A percentile compares a stretch with the other conserved stretches of the same genome.
phyloP scores from a whole-genome alignment of 2,888 invertebrate species.

The Cerceris rybyensis region DNA sequence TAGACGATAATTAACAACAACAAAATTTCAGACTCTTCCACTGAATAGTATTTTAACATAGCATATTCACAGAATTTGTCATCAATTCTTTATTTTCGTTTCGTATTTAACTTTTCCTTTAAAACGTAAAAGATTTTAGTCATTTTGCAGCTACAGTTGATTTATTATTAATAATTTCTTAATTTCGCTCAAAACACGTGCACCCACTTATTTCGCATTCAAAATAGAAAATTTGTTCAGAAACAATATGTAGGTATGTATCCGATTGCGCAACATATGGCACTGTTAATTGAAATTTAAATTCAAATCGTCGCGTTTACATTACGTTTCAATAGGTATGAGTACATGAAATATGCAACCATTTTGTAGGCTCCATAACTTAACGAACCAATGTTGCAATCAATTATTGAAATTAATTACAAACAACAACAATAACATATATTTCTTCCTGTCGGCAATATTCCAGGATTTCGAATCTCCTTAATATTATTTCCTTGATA shows the following conservation, averaged over 20 bases:
- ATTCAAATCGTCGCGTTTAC: constrained; percentile 24
- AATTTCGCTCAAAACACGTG: not conserved
- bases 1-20: not conserved
- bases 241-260: constrained; percentile 12
- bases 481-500: not conserved
- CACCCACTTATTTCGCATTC: constrained; percentile 19
- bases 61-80: too few species aligned
- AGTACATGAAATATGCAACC: constrained; percentile 37
- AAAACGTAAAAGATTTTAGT: not conserved
- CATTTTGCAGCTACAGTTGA: not conserved
- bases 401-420: constrained; percentile 45
- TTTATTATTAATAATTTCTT: not conserved
- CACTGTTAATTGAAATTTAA: constrained; percentile 52
- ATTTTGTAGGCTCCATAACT: constrained; percentile 37
- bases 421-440: not conserved
- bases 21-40: too few species aligned
- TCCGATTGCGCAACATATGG: constrained; percentile 38
- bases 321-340: constrained; percentile 7
- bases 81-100: not conserved
- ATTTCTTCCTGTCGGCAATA: not conserved
- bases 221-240: constrained; percentile 24
- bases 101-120: not conserved
- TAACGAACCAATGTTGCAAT: constrained; percentile 37
- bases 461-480: not conserved
- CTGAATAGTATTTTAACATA: too few species aligned